Base-by-base conservation (phyloP, 2,113 vertebrate genomes). In the Myiozetetes cayanensis region DNA sequence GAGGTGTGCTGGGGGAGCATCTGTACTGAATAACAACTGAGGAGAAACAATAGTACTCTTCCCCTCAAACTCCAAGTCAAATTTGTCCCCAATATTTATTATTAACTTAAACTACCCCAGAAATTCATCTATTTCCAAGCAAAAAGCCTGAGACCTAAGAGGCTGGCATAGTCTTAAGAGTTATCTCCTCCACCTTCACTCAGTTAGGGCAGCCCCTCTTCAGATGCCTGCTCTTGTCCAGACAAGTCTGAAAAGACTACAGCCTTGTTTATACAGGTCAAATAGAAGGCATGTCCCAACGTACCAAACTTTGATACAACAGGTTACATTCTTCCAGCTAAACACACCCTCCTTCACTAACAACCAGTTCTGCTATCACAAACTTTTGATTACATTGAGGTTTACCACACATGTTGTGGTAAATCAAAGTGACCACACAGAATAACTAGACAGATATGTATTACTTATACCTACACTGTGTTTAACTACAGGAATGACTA, bases 241-340 rank as follows among this genome's bases (percentile, higher is more conserved):
- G 63, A 66, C 68, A 35, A 41, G 75, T 39, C 53, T 71, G 43
- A 62, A 63, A 80, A 76, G 49, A 66, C 68, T 67, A 86, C 53
- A 88, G 78, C 55, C 72, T 76, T 63, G 21, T 87, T 93, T 61
- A 85, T 15, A 90, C 39, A 71, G 68, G 77, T 93, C 85, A 95
- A 84, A 39, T 8, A 90, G 46, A 68, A 89, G 65, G 65, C 71
- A 77, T 15, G 75, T 76, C 73, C 88, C 75, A 94, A 37, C 65
- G 71, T 8, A 86, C 14, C 75, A 79, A 77, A 35, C 28, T 82
- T 70, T 0, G 3, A 55, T 5, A 55, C 37, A 90, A 59, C 41
- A 86, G 35, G 65, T 87, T 95, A 74, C 86, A 90, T 88, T 96
- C 78, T 80, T 94, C 44, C 44, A 50, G 8, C 53, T 56, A 27